Base-by-base conservation (phyloP, 2,888 invertebrate genomes). In the Trichopria drosophilae region DNA sequence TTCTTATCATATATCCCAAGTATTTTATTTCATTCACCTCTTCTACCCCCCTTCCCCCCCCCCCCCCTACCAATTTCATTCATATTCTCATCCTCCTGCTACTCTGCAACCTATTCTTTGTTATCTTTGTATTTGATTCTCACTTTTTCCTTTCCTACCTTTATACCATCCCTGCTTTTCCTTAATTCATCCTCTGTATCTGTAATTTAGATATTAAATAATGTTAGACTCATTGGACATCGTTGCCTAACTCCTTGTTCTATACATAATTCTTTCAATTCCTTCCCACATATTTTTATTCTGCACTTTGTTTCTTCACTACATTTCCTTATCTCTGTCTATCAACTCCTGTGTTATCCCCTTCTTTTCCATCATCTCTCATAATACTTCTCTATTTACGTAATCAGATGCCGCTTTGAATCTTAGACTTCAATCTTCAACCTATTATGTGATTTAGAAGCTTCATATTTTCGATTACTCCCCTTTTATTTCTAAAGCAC, bases 161-260 rank as follows among this genome's bases (percentile, higher is more conserved):
- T 29, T 12, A 24, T 29, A 28, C 45, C 26, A 3, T 12, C 34
- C n/a, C 34, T 20, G n/a, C 29, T 22, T 29, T 19, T 20, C 13
- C 26, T 35, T 10, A 28, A 19, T 20, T 12, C 16, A 28, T 46
- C 34, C 19, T 53, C 48, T 20, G 48, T 29, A 54, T 34, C 43
- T 18, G 42, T 31, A 23, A 42, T 44, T 42, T 36, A 28, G 1
- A 46, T 37, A 22, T 46, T 46, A 39, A 46, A 47, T 9, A 47
- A 13, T 1, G 47, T 40, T 3, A 40, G 39, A 15, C 47, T 47
- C 12, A 47, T 7, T 2, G 40, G 40, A 13, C 40, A 47, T 1
- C 47, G 31, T 19, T 32, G 39, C 13, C 16, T 39, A 3, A 47
- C 39, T 6, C 40, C 47, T 12, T 32, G 23, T 1, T 29, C 19